Evolutionary conservation across 2,797 vertebrate genomes (phyloP).

Genomic region (Gobio occitaniae): DNA sequence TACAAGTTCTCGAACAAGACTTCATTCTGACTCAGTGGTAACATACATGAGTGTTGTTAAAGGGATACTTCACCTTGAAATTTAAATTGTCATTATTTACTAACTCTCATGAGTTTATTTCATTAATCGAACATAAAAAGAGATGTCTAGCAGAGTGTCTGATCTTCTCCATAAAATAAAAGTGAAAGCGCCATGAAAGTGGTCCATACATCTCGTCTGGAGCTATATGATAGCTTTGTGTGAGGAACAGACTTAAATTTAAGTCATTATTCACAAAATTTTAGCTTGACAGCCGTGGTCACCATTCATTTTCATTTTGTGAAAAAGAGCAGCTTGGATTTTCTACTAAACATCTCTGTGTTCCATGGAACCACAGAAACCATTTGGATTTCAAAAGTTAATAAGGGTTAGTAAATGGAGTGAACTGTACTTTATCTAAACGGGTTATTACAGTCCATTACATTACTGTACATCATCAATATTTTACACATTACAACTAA

Average conservation of each 20-base stretch:
- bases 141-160: neutral
- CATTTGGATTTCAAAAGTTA: neutral
- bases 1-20: slow-evolving; percentile 48
- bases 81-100: neutral
- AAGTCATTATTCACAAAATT: neutral
- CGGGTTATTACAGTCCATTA: neutral
- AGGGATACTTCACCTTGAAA: neutral
- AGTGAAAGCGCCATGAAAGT: neutral
- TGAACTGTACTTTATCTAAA: neutral
- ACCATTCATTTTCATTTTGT: neutral
- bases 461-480: neutral
- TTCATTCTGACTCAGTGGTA: neutral
- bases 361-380: neutral
- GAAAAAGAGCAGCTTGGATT: neutral
- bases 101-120: neutral
- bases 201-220: neutral
- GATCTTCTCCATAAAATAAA: neutral
- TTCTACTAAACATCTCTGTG: neutral
- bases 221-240: neutral
- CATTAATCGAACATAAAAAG: neutral
- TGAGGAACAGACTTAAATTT: neutral
- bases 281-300: no score
- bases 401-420: neutral
- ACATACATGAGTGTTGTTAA: neutral
- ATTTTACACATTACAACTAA: neutral